Evolutionary conservation across 1,140 invertebrate genomes (phyloP).

Genomic region (Solen grandis): DNA sequence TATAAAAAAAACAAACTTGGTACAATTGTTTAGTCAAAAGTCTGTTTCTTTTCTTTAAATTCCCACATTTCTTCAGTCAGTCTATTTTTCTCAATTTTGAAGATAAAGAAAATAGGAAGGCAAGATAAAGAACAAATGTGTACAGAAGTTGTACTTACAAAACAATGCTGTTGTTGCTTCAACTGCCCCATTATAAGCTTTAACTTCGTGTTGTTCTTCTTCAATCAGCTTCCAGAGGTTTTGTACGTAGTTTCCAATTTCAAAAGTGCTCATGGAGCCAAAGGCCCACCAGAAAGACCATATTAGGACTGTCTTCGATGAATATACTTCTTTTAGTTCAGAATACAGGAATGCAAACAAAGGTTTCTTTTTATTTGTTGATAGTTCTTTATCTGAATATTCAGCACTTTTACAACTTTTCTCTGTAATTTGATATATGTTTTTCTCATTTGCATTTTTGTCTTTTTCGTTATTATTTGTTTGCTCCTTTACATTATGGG

Average conservation of each 20-base stretch:
- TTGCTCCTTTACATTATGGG: background rate
- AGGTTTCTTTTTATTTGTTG: background rate
- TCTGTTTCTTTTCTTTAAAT: background rate
- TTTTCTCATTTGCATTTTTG: background rate
- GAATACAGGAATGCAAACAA: conserved; percentile 83
- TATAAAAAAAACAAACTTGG: background rate
- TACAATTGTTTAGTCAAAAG: background rate
- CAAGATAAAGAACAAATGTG: background rate
- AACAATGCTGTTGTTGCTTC: conserved; percentile 83
- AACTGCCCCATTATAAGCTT: conserved; percentile 88
- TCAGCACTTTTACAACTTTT: background rate
- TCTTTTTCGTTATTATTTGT: background rate
- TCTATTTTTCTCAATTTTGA: background rate
- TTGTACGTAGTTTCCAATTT: conserved; percentile 90
- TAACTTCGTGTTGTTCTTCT: background rate
- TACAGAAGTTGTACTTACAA: background rate
- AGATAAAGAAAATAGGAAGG: background rate
- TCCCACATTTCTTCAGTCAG: background rate
- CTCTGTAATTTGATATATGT: background rate
- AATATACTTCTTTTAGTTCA: conserved; percentile 88
- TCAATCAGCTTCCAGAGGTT: conserved; percentile 86
- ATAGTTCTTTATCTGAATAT: background rate
- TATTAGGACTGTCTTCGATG: conserved; percentile 87
- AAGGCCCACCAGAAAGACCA: conserved; percentile 94
- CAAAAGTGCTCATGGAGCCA: conserved; percentile 90